These are phyloP conservation scores for Galago senegalensis DNA, from an alignment of 2,797 vertebrate genomes.

Conservation along the genomic window DNA sequence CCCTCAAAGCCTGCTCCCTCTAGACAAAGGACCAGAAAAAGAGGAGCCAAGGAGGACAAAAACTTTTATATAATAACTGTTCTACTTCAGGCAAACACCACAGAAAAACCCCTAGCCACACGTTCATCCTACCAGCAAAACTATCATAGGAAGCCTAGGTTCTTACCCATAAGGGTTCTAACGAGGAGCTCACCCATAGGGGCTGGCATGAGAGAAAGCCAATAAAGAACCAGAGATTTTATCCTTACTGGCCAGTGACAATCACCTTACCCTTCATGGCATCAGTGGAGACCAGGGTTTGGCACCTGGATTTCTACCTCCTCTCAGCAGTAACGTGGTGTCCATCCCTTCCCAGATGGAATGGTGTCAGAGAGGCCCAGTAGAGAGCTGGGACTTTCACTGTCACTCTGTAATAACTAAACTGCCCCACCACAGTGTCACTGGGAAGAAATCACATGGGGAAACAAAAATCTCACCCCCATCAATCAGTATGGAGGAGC, in stretches of 20 bases:
- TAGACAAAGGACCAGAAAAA: no score
- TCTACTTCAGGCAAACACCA: background rate
- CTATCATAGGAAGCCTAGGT: background rate
- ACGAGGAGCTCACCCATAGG: background rate
- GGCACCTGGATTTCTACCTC: background rate
- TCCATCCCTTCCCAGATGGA: background rate
- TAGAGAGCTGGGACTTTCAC: background rate
- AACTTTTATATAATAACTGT: background rate
- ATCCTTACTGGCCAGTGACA: background rate
- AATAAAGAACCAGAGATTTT: background rate
- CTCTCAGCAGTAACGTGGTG: background rate
- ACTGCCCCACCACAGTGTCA: background rate
- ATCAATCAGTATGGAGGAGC: background rate
- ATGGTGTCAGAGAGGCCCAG: background rate
- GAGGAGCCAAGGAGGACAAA: background rate
- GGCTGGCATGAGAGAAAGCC: no score
- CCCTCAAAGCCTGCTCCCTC: no score
- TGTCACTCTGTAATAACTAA: background rate
- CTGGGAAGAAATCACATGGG: background rate
- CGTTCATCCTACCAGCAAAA: no score
- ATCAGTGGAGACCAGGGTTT: background rate
- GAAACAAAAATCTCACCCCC: background rate
- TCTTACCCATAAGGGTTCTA: background rate
- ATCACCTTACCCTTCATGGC: no score
- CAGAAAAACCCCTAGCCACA: background rate